Base-by-base conservation (phyloP, 2,888 invertebrate genomes). In the Ectemnius lituratus region DNA sequence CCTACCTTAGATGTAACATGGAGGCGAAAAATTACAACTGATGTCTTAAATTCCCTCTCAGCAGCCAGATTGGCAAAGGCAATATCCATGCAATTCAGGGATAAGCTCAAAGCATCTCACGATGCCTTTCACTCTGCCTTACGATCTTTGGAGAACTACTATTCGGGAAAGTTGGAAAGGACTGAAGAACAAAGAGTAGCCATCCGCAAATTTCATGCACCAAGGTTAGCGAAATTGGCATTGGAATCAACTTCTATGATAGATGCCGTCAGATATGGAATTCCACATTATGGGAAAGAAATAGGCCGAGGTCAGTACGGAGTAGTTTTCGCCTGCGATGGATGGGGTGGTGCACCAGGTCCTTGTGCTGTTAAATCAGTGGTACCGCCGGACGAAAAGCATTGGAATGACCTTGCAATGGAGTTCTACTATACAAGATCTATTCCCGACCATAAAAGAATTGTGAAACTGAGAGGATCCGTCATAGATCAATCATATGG, bases 341-440 rank as follows among this genome's bases (percentile, higher is more conserved):
- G 92, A 0, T 91, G 93, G 68, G 97, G 97, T 94, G 96, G 93
- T 0, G 94, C 94, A 0, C 93, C 92, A 63, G 91, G 94, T n/a
- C 95, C 96, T 0, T 96, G 95, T 85, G 97, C 97, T 6, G 94
- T 97, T 63, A 97, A 97, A 92, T 96, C 97, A 0, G 96, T 97
- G 63, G 94, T 97, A 59, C 97, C 97, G 0, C 96, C 96, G 0
- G 97, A 97, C 89, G 97, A 97, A 84, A 92, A 96, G 74, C 97
- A 97, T 88, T 97, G 97, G 95, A 95, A 96, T 88, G 97, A 97
- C 88, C 92, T 97, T 1, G 97, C 97, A 0, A 95, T 97, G 95
- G 97, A 97, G 91, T 97, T 97, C 92, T 97, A 96, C 90, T 97
- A 97, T 86, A 97, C 97, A 62, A 95, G 96, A 90, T 95, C 95